These are phyloP conservation scores for Nephotettix cincticeps DNA, from an alignment of 1,140 invertebrate species.

Conservation along the genomic window DNA sequence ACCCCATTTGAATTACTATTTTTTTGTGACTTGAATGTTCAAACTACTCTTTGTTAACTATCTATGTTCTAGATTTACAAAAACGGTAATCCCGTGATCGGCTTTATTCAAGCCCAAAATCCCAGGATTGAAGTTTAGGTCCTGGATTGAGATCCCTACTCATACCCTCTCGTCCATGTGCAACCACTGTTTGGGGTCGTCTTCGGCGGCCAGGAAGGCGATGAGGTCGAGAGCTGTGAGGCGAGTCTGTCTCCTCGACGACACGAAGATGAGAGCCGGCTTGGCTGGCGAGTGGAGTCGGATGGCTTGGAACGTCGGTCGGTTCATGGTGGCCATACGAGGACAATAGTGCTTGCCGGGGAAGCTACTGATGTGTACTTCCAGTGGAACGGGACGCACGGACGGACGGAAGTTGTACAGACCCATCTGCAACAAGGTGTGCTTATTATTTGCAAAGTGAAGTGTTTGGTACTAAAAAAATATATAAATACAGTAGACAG, in stretches of 20 bases:
- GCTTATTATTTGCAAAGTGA: too few relatives aligned
- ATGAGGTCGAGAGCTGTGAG: constrained; percentile 96
- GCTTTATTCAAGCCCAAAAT: too few relatives aligned
- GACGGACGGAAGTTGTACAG: constrained; percentile 98
- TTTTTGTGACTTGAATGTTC: too few relatives aligned
- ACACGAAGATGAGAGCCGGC: constrained; percentile 94
- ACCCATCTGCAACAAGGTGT: constrained; percentile 80
- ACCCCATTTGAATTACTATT: too few relatives aligned
- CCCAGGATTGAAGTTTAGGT: too few relatives aligned
- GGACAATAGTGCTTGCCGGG: constrained; percentile 98
- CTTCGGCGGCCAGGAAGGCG: constrained; percentile 86
- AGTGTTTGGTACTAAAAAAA: too few relatives aligned
- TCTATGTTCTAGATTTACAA: neutral
- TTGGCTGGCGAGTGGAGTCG: constrained; percentile 86
- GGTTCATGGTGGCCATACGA: constrained; percentile 99
- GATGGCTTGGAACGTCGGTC: constrained; percentile 96
- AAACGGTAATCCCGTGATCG: neutral
- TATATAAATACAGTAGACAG: too few relatives aligned
- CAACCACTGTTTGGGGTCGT: constrained; percentile 94
- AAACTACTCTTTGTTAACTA: too few relatives aligned
- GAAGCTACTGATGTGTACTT: constrained; percentile 93
- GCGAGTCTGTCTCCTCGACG: constrained; percentile 95
- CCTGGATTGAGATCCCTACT: too few relatives aligned
- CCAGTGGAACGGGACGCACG: constrained; percentile 94
- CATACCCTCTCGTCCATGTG: constrained; percentile 72